These are phyloP conservation scores for Xenentodon cancila DNA, from an alignment of 2,797 vertebrate genomes.

Conservation along the genomic window DNA sequence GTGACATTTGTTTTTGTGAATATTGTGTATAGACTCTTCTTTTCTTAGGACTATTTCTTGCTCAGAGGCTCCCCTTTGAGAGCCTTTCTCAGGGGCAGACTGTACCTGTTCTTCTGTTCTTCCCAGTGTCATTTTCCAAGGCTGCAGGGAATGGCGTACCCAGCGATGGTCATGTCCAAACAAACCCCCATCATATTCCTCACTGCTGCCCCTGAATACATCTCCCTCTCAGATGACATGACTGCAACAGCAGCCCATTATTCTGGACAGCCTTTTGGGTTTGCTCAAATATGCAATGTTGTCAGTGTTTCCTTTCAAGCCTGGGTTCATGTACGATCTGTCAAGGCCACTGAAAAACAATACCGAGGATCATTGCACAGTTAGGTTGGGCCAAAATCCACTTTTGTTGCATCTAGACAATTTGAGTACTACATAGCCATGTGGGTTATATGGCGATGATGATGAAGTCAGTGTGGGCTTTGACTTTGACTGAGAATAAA, in stretches of 20 bases:
- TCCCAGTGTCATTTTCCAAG: slow-evolving; percentile 67
- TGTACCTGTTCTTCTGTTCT: slow-evolving; percentile 53
- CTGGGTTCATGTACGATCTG: slow-evolving; percentile 56
- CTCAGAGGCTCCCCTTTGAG: slow-evolving; percentile 21
- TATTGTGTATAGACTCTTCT: slow-evolving; percentile 33
- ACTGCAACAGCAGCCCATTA: slow-evolving; percentile 68
- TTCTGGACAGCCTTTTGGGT: slow-evolving; percentile 66
- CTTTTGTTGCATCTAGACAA: slow-evolving; percentile 21
- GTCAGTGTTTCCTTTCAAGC: slow-evolving; percentile 76
- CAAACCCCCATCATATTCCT: slow-evolving; percentile 65
- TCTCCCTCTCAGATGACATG: slow-evolving; percentile 70
- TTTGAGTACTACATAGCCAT: slow-evolving; percentile 2
- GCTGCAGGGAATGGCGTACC: slow-evolving; percentile 55
- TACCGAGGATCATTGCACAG: slow-evolving; percentile 57
- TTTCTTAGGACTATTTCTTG: slow-evolving; percentile 37
- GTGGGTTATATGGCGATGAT: slow-evolving; percentile 15
- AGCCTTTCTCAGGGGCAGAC: slow-evolving; percentile 12
- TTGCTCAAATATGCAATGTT: slow-evolving; percentile 74
- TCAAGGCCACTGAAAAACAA: slow-evolving; percentile 70
- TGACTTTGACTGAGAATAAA: slow-evolving; percentile 45
- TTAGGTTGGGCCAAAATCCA: slow-evolving; percentile 37
- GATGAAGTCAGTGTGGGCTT: slow-evolving; percentile 34
- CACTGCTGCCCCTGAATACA: slow-evolving; percentile 35
- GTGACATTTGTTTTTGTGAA: slow-evolving; percentile 34
- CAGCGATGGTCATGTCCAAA: slow-evolving; percentile 76